phyloP scores from a whole-genome alignment of 2,113 vertebrate species.

The Tragulus kanchil region DNA sequence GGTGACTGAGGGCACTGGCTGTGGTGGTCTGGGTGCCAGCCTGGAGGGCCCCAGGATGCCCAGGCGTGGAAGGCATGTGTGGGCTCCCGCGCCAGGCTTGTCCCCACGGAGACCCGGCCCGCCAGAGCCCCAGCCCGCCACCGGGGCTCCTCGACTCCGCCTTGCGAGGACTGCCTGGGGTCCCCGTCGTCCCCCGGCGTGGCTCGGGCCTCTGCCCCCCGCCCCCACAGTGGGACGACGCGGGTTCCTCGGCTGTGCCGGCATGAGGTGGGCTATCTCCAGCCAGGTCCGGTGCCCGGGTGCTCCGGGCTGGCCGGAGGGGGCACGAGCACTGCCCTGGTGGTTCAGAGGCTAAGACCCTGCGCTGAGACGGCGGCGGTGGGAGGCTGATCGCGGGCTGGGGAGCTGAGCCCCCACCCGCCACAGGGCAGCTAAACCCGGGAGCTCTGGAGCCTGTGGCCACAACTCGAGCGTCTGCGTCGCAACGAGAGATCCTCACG shows the following conservation, averaged over 20 bases:
- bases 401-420: fast-evolving
- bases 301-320: neutral
- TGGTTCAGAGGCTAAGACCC: neutral
- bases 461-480: fast-evolving
- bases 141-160: no score
- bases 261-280: neutral
- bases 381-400: fast-evolving
- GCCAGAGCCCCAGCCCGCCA: neutral
- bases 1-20: neutral
- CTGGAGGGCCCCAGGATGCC: neutral
- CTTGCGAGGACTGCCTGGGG: neutral
- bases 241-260: no score
- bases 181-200: neutral
- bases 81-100: neutral
- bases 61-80: no score
- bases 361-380: fast-evolving
- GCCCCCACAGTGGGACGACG: neutral
- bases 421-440: fast-evolving
- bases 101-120: fast-evolving
- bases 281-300: fast-evolving
- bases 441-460: neutral
- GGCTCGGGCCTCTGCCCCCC: neutral
- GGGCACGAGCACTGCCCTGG: neutral
- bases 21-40: fast-evolving
- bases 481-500: neutral